Evolutionary conservation across 2,113 vertebrate species (phyloP).

Genomic region (Empidonax alnorum): DNA sequence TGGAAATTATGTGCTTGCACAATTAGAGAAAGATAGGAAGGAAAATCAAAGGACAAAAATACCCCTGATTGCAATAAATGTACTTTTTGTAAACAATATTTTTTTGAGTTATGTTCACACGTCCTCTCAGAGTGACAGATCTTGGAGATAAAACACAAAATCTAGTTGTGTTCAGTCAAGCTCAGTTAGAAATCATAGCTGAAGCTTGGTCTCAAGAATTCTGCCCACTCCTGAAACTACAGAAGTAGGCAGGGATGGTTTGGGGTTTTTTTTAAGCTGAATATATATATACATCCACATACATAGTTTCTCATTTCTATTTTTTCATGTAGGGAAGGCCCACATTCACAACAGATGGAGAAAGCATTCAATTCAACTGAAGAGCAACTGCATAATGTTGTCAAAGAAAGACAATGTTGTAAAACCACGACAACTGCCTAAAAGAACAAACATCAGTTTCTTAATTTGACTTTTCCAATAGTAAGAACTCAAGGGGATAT

Average conservation of each 20-base stretch:
- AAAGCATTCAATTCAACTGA: constrained; percentile 2
- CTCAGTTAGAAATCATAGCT: background rate
- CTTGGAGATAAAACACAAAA: background rate
- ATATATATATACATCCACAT: background rate
- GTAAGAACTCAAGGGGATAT: background rate
- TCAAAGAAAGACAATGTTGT: background rate
- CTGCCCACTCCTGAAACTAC: background rate
- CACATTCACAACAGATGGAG: constrained; percentile 10
- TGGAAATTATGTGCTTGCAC: background rate
- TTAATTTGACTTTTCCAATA: background rate
- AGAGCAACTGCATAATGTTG: background rate
- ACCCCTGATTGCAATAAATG: background rate
- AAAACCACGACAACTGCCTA: too few relatives aligned
- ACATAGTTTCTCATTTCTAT: background rate
- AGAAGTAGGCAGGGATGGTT: background rate
- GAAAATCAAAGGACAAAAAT: background rate
- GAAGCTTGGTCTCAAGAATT: background rate
- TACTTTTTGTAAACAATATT: background rate
- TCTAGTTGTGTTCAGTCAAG: background rate
- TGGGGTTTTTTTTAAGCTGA: background rate
- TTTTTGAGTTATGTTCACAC: background rate
- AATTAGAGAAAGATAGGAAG: background rate
- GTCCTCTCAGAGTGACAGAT: background rate
- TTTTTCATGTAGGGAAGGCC: background rate
- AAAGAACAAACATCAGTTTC: background rate